Evolutionary conservation across 2,888 invertebrate genomes (phyloP).

Genomic region (Eumerus sabulonum): DNA sequence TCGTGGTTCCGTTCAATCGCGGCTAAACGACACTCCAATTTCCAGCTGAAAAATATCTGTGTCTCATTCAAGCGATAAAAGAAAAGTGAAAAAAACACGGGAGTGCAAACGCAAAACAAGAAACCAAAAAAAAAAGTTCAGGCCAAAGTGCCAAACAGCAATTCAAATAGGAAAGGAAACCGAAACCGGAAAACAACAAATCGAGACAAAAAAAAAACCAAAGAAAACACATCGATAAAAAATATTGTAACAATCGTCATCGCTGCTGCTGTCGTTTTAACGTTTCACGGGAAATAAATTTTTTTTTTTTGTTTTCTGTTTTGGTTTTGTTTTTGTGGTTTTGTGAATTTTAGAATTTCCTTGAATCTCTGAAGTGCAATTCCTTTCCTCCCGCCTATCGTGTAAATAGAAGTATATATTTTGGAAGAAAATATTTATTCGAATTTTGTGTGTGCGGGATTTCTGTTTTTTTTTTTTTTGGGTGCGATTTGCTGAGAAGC

Average conservation of each 20-base stretch:
- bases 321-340: too few relatives aligned
- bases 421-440: conserved; percentile 12
- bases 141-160: too few relatives aligned
- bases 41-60: not conserved
- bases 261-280: conserved; percentile 19
- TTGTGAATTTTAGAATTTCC: too few relatives aligned
- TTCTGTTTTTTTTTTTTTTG: conserved; percentile 28
- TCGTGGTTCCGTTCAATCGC: conserved; percentile 4
- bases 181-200: too few relatives aligned
- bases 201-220: too few relatives aligned
- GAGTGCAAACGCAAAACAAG: conserved; percentile 16
- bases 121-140: too few relatives aligned
- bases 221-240: conserved; percentile 49
- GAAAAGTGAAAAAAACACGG: conserved; percentile 13
- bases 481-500: conserved; percentile 2
- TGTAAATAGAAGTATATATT: conserved; percentile 17
- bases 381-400: not conserved
- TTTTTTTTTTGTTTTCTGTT: not conserved
- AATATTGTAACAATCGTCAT: conserved; percentile 27
- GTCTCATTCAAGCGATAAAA: conserved; percentile 32
- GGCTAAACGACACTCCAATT: not conserved
- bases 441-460: conserved; percentile 13
- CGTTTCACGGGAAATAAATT: conserved; percentile 17
- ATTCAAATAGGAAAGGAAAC: too few relatives aligned
- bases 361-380: too few relatives aligned